Evolutionary conservation across 1,140 invertebrate genomes (phyloP).

Genomic region (Meloidogyne floridensis): DNA sequence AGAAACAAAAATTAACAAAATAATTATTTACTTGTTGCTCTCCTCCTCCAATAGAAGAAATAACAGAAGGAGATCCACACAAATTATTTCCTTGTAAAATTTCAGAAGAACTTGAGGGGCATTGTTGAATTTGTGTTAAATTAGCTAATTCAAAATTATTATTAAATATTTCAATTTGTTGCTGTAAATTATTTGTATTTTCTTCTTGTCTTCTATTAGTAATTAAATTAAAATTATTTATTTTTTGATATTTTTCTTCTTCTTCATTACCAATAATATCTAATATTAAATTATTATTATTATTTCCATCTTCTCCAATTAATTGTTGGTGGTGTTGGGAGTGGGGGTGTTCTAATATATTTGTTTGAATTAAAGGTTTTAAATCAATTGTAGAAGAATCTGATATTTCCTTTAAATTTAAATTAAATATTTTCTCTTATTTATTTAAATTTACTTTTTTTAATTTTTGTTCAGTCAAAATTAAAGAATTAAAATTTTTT

Average conservation of each 20-base stretch:
- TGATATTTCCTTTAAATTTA: no score
- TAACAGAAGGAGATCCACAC: no score
- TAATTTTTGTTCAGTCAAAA: no score
- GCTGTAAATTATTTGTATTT: not conserved
- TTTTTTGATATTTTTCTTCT: not conserved
- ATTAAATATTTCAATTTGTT: not conserved
- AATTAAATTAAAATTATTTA: constrained; percentile 4
- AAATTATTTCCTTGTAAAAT: not conserved
- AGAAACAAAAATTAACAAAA: no score
- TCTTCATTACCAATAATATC: not conserved
- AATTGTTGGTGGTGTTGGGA: not conserved
- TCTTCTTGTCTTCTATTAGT: not conserved
- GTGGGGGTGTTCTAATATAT: not conserved
- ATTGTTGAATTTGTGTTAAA: not conserved
- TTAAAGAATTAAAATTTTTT: not conserved
- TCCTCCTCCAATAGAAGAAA: not conserved
- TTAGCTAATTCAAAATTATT: not conserved
- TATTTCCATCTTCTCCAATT: not conserved
- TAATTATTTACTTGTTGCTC: not conserved
- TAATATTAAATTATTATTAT: not conserved
- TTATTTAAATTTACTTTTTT: not conserved
- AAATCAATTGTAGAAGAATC: not conserved
- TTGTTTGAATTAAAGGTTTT: not conserved
- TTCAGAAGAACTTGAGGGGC: not conserved
- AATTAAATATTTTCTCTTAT: no score